phyloP scores from a whole-genome alignment of 2,888 invertebrate genomes.

The Leucophenga maculata region DNA sequence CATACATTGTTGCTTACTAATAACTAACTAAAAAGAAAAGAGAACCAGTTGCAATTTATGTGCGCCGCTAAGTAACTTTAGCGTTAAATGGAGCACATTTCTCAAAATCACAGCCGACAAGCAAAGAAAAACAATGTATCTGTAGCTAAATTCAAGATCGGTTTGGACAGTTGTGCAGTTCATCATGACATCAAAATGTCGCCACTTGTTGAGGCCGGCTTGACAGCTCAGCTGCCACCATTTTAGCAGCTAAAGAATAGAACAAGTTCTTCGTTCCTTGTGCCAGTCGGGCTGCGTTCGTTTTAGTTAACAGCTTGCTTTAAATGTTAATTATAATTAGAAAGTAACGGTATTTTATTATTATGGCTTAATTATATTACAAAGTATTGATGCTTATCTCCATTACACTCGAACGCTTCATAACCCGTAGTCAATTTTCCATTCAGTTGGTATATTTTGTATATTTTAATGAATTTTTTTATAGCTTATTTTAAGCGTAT shows the following conservation, averaged over 20 bases:
- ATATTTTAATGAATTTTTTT: constrained; percentile 40
- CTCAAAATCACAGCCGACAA: constrained; percentile 3
- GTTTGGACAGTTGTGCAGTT: not conserved
- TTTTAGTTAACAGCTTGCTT: too few species aligned
- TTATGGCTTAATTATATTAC: constrained; percentile 63
- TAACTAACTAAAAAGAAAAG: not conserved
- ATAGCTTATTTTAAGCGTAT: constrained; percentile 29
- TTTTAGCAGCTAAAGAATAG: not conserved
- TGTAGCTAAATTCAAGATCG: too few species aligned
- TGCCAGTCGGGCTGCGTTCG: too few species aligned
- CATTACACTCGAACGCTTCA: not conserved
- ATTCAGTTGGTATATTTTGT: not conserved
- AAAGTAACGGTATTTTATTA: constrained; percentile 61
- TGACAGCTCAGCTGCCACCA: not conserved
- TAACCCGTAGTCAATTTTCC: not conserved
- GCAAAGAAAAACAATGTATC: not conserved
- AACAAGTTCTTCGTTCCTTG: too few species aligned
- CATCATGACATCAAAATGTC: constrained; percentile 8
- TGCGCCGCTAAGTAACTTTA: constrained; percentile 7
- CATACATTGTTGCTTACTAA: not conserved
- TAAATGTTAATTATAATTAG: constrained; percentile 60
- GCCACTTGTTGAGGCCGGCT: not conserved
- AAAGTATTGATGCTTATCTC: constrained; percentile 32
- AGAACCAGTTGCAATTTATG: constrained; percentile 13
- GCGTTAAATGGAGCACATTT: constrained; percentile 7